Base-by-base conservation (phyloP, 2,113 vertebrate species). In the Hippoglossus stenolepis region DNA sequence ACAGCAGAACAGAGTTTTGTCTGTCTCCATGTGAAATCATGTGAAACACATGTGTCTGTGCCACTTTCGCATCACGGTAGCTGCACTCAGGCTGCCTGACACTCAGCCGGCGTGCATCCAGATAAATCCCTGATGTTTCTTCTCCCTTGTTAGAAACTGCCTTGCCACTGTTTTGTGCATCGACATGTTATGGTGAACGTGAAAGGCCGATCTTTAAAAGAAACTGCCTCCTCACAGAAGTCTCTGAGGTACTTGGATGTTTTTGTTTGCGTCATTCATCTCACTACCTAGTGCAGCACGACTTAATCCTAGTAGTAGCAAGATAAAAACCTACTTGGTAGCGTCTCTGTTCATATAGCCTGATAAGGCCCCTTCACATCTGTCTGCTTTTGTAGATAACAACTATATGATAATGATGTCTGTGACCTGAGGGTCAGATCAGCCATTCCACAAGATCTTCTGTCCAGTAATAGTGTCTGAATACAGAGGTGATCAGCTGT, bases 311-410 rank as follows among this genome's bases (percentile, higher is more conserved):
- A 69, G 80, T 85, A 77, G 90, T 92, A 90, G 87, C 86, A 77
- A 63, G 74, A 79, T 70, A 73, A 80, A 80, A 87, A 79, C 70
- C 65, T 66, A 86, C 74, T 73, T 2, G 63, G 79, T 87, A 77
- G 73, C 31, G 49, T 82, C 67, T 85, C 51, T 79, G 60, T 82
- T 84, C 72, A 74, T 82, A 71, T 73, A 68, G 63, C 65, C 70
- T 68, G 31, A 60, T 83, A 77, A 75, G 78, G 64, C 71, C 84
- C 83, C 65, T 10, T 82, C 5, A 77, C 74, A 70, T 84, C 43
- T 62, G 72, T 89, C 79, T 84, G 70, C 77, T 85, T 15, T 81
- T 87, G 74, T 90, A 89, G 85, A 87, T 90, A 82, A 82, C 24
- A 61, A 81, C 35, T 28, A 54, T 68, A 40, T 85, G 45, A 85